phyloP scores from a whole-genome alignment of 2,113 vertebrate species.

The Gavia stellata region DNA sequence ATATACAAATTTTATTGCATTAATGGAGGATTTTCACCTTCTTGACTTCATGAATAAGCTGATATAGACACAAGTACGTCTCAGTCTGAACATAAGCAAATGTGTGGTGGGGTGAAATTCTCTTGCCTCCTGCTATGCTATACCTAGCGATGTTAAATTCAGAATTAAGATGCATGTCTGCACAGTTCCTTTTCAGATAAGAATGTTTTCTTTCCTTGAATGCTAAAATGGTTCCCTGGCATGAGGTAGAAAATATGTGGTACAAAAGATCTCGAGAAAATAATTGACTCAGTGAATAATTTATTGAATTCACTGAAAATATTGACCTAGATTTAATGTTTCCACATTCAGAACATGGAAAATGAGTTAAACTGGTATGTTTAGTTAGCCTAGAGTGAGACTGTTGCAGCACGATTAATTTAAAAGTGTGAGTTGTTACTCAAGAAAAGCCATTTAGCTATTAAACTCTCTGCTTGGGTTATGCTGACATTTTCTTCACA shows the following conservation, averaged over 20 bases:
- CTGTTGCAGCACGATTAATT: slow-evolving; percentile 49
- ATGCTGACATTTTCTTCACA: background rate
- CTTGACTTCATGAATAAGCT: background rate
- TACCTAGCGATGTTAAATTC: background rate
- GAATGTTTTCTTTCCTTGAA: background rate
- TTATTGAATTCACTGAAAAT: slow-evolving; percentile 60
- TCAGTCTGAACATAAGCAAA: background rate
- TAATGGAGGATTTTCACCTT: slow-evolving; percentile 4
- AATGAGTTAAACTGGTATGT: slow-evolving; percentile 28
- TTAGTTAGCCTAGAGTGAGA: slow-evolving; percentile 17
- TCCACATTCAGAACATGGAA: slow-evolving; percentile 20
- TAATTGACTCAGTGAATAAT: slow-evolving; percentile 61
- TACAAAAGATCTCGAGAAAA: slow-evolving; percentile 2
- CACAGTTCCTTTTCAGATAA: background rate
- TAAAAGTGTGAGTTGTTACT: slow-evolving; percentile 23
- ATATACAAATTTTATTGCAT: background rate
- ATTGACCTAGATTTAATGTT: slow-evolving; percentile 39
- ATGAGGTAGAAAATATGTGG: background rate
- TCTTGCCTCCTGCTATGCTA: background rate
- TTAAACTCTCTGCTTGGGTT: background rate
- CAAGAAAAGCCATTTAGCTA: slow-evolving; percentile 31
- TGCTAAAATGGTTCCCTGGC: background rate
- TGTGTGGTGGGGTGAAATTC: background rate
- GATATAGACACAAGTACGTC: background rate
- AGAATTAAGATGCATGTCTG: background rate